A percentile compares a stretch with the other conserved stretches of the same genome.
Evolutionary conservation across 1,140 invertebrate genomes (phyloP).

Genomic region (Ceratina calcarata): DNA sequence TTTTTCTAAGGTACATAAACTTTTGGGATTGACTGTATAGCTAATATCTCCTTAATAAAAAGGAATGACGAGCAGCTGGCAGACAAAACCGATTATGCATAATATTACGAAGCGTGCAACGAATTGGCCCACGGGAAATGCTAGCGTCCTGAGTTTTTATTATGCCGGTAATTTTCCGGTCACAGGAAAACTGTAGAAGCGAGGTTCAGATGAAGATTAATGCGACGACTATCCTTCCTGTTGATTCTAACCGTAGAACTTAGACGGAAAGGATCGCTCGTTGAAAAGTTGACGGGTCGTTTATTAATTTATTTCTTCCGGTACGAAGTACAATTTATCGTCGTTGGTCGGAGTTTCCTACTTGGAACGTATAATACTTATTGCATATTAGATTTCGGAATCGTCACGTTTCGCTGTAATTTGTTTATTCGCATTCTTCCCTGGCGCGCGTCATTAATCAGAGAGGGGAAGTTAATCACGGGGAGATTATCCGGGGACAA

Average conservation of each 20-base stretch:
- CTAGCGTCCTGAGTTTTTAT: slow-evolving; percentile 62
- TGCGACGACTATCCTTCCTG: slow-evolving; percentile 1
- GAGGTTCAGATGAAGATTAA: slow-evolving; percentile 32
- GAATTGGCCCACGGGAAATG: slow-evolving; percentile 65
- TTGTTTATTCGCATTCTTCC: background rate
- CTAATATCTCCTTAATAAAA: no score
- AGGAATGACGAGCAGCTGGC: slow-evolving; percentile 68
- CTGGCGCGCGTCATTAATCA: background rate
- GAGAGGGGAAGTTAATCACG: background rate
- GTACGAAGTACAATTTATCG: no score
- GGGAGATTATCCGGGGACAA: slow-evolving; percentile 5
- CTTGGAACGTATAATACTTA: background rate
- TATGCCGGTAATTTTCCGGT: background rate
- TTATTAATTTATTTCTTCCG: slow-evolving; percentile 16
- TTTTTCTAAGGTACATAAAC: no score
- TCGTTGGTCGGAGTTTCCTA: background rate
- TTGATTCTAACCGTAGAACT: slow-evolving; percentile 1
- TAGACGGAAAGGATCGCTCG: background rate
- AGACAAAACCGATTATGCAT: slow-evolving; percentile 71
- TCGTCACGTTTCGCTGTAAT: background rate
- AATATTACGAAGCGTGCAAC: slow-evolving; percentile 73
- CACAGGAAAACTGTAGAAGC: background rate
- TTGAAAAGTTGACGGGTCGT: slow-evolving; percentile 10
- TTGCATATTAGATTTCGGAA: background rate
- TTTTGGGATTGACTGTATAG: no score